These are phyloP conservation scores for Ceyx melanurus DNA, from an alignment of 2,113 vertebrate genomes.

Conservation along the genomic window DNA sequence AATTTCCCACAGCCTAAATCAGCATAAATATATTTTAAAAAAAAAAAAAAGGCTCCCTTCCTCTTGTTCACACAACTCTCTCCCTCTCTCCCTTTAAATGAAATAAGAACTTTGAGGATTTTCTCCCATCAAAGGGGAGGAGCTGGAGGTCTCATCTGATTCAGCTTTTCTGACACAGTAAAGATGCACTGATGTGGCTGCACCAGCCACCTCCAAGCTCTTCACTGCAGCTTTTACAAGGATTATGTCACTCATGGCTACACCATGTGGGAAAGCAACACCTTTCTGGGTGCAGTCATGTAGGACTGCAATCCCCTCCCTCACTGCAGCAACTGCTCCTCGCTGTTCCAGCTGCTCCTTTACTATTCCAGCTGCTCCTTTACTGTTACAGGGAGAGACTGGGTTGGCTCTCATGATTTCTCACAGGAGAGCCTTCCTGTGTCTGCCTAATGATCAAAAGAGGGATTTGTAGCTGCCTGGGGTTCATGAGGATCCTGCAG, in stretches of 20 bases:
- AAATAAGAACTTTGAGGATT: not conserved
- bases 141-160: not conserved
- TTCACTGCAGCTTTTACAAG: not conserved
- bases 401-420: rapidly evolving
- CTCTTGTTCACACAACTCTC: not conserved
- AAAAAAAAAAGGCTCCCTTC: not conserved
- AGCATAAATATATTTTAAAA: not conserved
- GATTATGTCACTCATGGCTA: not conserved
- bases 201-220: not conserved
- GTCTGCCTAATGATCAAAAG: not conserved
- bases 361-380: not conserved
- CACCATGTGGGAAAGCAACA: rapidly evolving
- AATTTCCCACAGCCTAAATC: slow-evolving; percentile 25
- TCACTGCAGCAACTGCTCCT: not conserved
- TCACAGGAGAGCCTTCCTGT: not conserved
- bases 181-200: rapidly evolving
- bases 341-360: not conserved
- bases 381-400: not conserved
- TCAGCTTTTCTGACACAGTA: rapidly evolving
- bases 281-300: not conserved
- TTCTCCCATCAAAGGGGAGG: not conserved
- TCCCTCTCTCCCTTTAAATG: not conserved
- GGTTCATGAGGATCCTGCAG: not conserved
- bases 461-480: not conserved
- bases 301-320: rapidly evolving